Conservation (phyloP, 1,140 invertebrate genomes). For the Heliconius congener region DNA sequence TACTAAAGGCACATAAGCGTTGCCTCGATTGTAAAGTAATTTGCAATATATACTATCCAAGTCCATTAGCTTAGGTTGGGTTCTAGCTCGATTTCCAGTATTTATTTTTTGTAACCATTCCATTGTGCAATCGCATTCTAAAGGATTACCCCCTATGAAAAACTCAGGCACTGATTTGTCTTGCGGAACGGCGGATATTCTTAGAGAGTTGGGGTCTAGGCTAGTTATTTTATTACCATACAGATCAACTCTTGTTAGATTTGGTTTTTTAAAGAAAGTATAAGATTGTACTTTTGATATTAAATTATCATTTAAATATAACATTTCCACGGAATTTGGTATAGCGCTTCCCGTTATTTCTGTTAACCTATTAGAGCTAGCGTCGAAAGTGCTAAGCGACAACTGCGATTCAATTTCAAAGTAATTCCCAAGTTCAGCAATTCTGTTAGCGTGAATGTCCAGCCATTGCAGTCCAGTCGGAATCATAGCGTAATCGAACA, state of each 20-base stretch:
- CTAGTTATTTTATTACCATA: conserved; percentile 92
- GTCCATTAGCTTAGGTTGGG: conserved; percentile 93
- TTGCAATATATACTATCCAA: conserved; percentile 94
- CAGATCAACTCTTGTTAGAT: conserved; percentile 92
- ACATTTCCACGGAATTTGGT: conserved; percentile 92
- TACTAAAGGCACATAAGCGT: conserved; percentile 89
- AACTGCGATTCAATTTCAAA: conserved; percentile 93
- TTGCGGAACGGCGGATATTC: conserved; percentile 89
- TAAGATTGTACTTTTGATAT: conserved; percentile 94
- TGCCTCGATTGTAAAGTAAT: conserved; percentile 91
- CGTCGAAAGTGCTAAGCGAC: conserved; percentile 91
- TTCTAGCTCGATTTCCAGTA: conserved; percentile 87
- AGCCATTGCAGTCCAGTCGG: conserved; percentile 94
- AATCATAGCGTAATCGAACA: conserved; percentile 95
- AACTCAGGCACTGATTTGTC: conserved; percentile 93
- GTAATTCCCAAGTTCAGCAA: conserved; percentile 93
- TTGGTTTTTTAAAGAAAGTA: conserved; percentile 96
- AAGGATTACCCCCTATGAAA: conserved; percentile 94
- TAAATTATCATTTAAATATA: conserved; percentile 92
- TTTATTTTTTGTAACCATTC: conserved; percentile 91
- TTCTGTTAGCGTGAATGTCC: conserved; percentile 94
- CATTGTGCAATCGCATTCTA: conserved; percentile 91
- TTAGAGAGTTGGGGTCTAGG: conserved; percentile 92
- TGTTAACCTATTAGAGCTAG: conserved; percentile 91
- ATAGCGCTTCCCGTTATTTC: conserved; percentile 93